Base-by-base conservation (phyloP, 2,113 vertebrate genomes). In the Podocnemis expansa region DNA sequence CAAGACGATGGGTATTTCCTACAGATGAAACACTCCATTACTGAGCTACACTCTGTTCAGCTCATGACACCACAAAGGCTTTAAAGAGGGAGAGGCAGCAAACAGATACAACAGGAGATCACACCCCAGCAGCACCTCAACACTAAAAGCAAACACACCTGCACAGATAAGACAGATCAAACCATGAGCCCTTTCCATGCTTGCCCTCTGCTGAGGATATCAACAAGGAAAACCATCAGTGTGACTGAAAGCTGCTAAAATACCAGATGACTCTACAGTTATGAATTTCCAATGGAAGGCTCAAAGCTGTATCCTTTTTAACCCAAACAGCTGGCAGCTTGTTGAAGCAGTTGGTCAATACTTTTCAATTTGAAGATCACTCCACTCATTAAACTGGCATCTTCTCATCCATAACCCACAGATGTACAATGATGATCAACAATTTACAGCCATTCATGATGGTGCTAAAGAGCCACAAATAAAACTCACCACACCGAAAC, bases 111-210 rank as follows among this genome's bases (percentile, higher is more conserved):
- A 4, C 0, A 80, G 29, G 31, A 54, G 41, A 24, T 43, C 54
- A 5, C 51, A 13, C 14, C 1, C 55, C 4, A 31, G 8, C 14
- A 27, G 8, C 8, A 67, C 75, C 24, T 60, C 70, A 29, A 1
- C 16, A 2, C 55, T 76, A 41, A 8, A 1, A 8, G n/a, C n/a
- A n/a, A 2, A 4, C 0, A 3, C 3, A 1, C 1, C 29, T 4
- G 1, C 0, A 8, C 2, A 78, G 41, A 6, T 16, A 63, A 78
- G 75, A 82, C 21, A 78, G 73, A 27, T 29, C 41, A 29, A 9
- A 29, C 56, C 13, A 5, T 16, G 17, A 52, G 51, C 51, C 51
- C 51, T 52, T 52, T 54, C 49, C 78, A 45, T 10, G n/a, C 76
- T 51, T 45, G 21, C 52, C 70, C 45, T 78, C 51, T 84, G 51